These are phyloP conservation scores for Leucophenga maculata DNA, from an alignment of 2,888 invertebrate species.

Conservation along the genomic window DNA sequence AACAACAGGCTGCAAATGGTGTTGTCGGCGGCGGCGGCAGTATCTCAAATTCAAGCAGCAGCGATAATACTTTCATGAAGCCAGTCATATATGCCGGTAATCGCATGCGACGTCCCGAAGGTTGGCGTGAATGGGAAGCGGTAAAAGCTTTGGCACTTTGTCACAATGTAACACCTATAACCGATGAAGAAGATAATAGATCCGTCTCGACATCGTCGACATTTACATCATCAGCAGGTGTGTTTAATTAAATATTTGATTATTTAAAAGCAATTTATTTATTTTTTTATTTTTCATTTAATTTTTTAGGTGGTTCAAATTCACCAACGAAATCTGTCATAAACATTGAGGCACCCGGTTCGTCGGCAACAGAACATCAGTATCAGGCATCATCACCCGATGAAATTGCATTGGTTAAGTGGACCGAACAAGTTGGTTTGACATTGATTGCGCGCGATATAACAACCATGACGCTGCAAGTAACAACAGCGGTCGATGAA, in stretches of 20 bases:
- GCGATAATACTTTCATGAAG: constrained; percentile 44
- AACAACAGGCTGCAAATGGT: constrained; percentile 43
- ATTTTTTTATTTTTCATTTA: neutral
- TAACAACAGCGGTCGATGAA: constrained; percentile 59
- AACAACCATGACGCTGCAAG: constrained; percentile 74
- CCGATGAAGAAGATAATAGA: constrained; percentile 76
- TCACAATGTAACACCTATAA: constrained; percentile 99
- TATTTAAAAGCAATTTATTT: neutral
- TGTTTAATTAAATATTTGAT: neutral
- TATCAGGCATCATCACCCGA: constrained; percentile 92
- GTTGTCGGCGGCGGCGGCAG: constrained; percentile 27
- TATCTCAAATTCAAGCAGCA: constrained; percentile 48
- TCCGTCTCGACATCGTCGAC: constrained; percentile 67
- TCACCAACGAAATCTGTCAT: constrained; percentile 71
- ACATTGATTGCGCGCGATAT: constrained; percentile 76
- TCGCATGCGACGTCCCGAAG: constrained; percentile 78
- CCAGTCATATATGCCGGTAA: constrained; percentile 63
- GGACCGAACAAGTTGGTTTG: constrained; percentile 85
- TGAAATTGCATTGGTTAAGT: constrained; percentile 94
- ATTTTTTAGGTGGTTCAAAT: constrained; percentile 55
- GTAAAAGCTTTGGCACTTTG: constrained; percentile 96
- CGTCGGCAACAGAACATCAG: constrained; percentile 61
- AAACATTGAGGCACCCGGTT: constrained; percentile 64
- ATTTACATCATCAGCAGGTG: constrained; percentile 53
- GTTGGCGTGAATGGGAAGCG: constrained; percentile 87